A percentile compares a stretch with the other conserved stretches of the same genome.
Conservation (phyloP, 2,888 invertebrate genomes). For the Flexamia atlantica region DNA sequence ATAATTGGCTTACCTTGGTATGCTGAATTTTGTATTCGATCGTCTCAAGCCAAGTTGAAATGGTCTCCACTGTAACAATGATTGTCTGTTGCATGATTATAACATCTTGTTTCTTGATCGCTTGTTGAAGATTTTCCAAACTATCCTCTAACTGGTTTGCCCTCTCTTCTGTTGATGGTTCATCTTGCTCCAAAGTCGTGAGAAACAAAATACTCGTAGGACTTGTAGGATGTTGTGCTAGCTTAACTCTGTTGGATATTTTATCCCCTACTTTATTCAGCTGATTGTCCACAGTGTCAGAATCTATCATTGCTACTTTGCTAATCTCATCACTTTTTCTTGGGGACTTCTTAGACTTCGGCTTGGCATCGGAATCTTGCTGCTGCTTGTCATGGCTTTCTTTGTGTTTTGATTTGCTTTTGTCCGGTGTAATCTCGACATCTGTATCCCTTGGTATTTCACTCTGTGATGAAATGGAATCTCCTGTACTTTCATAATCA, state of each 20-base stretch:
- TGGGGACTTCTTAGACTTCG: background rate
- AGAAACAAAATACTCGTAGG: slow-evolving; percentile 80
- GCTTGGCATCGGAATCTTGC: background rate
- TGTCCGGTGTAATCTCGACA: background rate
- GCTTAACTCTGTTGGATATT: slow-evolving; percentile 78
- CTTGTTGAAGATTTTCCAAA: slow-evolving; percentile 78
- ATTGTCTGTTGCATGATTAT: slow-evolving; percentile 72
- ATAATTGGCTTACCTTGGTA: slow-evolving; percentile 66
- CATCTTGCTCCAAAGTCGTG: slow-evolving; percentile 80
- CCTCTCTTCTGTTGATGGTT: slow-evolving; percentile 76
- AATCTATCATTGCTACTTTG: background rate
- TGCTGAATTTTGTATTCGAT: slow-evolving; percentile 85
- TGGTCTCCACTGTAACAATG: slow-evolving; percentile 80
- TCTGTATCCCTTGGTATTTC: background rate
- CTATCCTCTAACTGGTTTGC: slow-evolving; percentile 80
- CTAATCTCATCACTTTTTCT: background rate
- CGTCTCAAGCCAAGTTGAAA: slow-evolving; percentile 91
- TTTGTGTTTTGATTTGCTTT: background rate
- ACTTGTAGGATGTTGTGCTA: slow-evolving; percentile 77
- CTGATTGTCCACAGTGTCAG: slow-evolving; percentile 73
- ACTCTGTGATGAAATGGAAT: slow-evolving; percentile 22
- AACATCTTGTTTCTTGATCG: slow-evolving; percentile 79
- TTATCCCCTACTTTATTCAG: slow-evolving; percentile 78
- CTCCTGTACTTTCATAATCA: slow-evolving; percentile 20
- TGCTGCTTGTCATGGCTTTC: background rate